Conservation (phyloP, 1,140 invertebrate genomes). For the Apis florea region DNA sequence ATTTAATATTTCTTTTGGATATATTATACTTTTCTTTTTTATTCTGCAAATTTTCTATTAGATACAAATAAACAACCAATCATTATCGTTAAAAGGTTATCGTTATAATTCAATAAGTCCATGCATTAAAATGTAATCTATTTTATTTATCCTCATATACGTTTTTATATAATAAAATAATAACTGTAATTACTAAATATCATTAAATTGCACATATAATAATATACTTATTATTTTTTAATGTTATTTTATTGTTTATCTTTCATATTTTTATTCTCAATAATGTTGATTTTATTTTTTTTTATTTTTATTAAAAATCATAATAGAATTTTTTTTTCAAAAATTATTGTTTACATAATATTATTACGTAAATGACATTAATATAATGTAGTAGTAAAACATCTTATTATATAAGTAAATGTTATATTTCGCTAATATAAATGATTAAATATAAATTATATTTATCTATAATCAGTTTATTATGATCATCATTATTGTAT, state of each 20-base stretch:
- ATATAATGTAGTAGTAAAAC: background rate
- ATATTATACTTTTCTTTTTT: slow-evolving; percentile 16
- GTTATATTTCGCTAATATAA: background rate
- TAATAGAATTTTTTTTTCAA: background rate
- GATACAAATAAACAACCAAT: background rate
- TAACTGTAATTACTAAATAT: background rate
- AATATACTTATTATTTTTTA: background rate
- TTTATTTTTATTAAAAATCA: background rate
- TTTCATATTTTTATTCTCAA: background rate
- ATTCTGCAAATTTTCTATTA: slow-evolving; percentile 33
- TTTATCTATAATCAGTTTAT: background rate
- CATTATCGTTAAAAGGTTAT: background rate
- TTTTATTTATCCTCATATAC: no score
- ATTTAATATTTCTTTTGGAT: background rate
- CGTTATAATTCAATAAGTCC: slow-evolving; percentile 1
- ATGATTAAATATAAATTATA: background rate
- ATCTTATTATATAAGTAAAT: background rate
- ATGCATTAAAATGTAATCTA: background rate
- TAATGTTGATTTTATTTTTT: background rate
- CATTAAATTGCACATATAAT: background rate
- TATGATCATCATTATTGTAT: no score
- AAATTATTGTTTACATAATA: background rate
- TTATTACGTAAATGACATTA: background rate
- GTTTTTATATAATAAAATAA: background rate
- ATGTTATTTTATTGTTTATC: background rate